Conservation (phyloP, 2,888 invertebrate species). For the Aproaerema taeniolella region DNA sequence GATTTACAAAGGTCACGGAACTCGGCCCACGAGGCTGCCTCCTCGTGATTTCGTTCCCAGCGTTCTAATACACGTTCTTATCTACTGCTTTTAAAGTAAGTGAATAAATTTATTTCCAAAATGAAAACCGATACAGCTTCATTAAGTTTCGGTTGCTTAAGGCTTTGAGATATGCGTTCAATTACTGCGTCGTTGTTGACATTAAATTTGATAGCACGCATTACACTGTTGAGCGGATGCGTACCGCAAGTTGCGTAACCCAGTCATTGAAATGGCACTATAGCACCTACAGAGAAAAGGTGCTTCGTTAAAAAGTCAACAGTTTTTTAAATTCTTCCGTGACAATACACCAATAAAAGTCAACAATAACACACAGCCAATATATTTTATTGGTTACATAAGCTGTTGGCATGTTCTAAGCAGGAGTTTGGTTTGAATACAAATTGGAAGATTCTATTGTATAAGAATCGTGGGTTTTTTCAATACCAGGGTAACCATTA, state of each 20-base stretch:
- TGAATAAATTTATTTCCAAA: no score
- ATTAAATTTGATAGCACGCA: conserved; percentile 4
- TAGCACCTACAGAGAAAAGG: neutral
- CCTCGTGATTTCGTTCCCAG: conserved; percentile 1
- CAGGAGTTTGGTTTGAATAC: no score
- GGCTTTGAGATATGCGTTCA: conserved; percentile 3
- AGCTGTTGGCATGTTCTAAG: neutral
- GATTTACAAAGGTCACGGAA: conserved; percentile 14
- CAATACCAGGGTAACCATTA: no score
- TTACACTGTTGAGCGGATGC: conserved; percentile 1
- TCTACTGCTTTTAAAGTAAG: conserved; percentile 2
- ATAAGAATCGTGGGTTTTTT: no score
- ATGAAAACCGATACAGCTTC: conserved; percentile 7
- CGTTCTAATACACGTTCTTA: neutral
- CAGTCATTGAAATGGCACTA: no score
- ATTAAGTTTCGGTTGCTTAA: conserved; percentile 5
- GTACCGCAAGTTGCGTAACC: conserved; percentile 2
- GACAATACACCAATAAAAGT: conserved; percentile 6
- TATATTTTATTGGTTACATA: neutral
- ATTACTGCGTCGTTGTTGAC: neutral
- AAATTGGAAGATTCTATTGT: no score
- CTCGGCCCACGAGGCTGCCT: neutral
- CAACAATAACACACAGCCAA: neutral
- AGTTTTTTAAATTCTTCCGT: conserved; percentile 2
- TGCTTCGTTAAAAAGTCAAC: neutral